These are phyloP conservation scores for Pyxicephalus adspersus DNA, from an alignment of 2,113 vertebrate genomes.

Conservation along the genomic window DNA sequence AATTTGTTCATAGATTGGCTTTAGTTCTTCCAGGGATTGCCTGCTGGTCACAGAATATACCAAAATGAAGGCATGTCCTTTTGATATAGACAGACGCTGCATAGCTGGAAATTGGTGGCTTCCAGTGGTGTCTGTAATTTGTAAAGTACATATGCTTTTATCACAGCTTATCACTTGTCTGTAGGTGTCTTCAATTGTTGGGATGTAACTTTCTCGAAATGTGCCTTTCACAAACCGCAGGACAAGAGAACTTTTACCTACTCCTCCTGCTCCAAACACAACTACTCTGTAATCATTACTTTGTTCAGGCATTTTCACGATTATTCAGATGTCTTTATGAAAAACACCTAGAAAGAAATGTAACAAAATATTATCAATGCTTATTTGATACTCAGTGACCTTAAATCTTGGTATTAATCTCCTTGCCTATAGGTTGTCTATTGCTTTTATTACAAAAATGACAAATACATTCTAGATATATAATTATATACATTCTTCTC, in stretches of 20 bases:
- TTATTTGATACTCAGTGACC: no score
- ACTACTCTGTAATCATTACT: constrained; percentile 84
- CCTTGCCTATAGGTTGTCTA: no score
- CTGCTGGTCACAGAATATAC: constrained; percentile 81
- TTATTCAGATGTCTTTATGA: constrained; percentile 32
- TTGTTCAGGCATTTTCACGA: constrained; percentile 79
- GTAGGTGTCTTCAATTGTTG: constrained; percentile 83
- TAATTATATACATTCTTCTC: no score
- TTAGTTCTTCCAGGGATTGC: constrained; percentile 81
- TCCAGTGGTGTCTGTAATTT: constrained; percentile 83
- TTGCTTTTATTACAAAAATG: no score
- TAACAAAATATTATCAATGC: not conserved
- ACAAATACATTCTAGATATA: no score
- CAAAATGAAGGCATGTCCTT: constrained; percentile 82
- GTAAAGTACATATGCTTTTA: constrained; percentile 83
- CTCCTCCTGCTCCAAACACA: constrained; percentile 81
- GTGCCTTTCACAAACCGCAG: constrained; percentile 82
- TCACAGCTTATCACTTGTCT: constrained; percentile 85
- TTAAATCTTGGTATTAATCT: no score
- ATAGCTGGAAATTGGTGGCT: constrained; percentile 85
- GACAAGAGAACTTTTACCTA: constrained; percentile 82
- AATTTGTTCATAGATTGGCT: constrained; percentile 81
- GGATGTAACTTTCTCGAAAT: constrained; percentile 82
- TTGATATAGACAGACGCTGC: constrained; percentile 83
- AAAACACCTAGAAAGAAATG: constrained; percentile 60